Base-by-base conservation (phyloP, 2,888 invertebrate genomes). In the Eristalis pertinax region DNA sequence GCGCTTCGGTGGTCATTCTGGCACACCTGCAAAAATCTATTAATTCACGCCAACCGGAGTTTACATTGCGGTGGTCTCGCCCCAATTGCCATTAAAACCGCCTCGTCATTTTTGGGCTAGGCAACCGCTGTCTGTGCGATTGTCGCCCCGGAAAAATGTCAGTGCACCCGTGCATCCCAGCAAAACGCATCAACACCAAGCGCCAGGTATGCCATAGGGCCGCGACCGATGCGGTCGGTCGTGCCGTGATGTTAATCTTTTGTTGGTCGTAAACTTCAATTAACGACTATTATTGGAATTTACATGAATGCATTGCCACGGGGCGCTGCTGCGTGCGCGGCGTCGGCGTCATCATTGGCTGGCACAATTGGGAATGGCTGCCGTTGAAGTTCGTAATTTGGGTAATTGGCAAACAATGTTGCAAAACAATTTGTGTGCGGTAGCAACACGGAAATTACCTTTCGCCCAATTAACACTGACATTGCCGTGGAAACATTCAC, bases 321-420 rank as follows among this genome's bases (percentile, higher is more conserved):
- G 7, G 26, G 26, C 26, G 26, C 26, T 2, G 26, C 26, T 2
- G 32, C 41, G 24, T 26, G 8, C 13, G 64, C 32, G 38, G 26
- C 50, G 13, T 19, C 50, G 65, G 41, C 60, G 41, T 60, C 65
- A 62, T 69, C 82, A 73, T 56, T 83, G 32, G 29, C 32, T 60
- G 26, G 15, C 22, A 38, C 10, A 38, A n/a, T 24, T 19, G 11
- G 15, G 24, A 26, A 19, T n/a, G 29, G 24, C 22, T 50, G 19
- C 50, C 50, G 67, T 56, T 22, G 72, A 63, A 35, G 70, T 56
- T 76, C 58, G 78, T 83, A 79, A 82, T 86, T 84, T 84, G 69
- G 79, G 76, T 87, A 87, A 87, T 87, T 87, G 84, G 84, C 65
- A 87, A 87, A 87, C 87, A 87, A 84, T 87, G 84, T 84, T 43